phyloP scores from a whole-genome alignment of 2,888 invertebrate genomes.

The Conops quadrifasciatus region DNA sequence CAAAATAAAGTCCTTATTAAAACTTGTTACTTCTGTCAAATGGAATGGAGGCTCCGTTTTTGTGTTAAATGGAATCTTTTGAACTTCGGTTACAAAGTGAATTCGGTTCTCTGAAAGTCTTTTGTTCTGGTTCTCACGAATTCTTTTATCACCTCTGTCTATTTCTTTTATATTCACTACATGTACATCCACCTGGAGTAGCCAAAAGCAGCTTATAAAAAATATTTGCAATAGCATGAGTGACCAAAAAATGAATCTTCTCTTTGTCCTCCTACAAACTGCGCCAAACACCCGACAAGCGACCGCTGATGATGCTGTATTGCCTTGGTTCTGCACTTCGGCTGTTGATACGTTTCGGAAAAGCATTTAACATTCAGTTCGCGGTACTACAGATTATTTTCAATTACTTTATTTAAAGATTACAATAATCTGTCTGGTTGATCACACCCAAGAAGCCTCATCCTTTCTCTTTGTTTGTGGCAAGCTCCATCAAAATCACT shows the following conservation, averaged over 20 bases:
- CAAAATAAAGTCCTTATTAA: slow-evolving; percentile 14
- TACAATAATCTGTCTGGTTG: slow-evolving; percentile 21
- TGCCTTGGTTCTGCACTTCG: slow-evolving; percentile 24
- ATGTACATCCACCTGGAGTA: slow-evolving; percentile 51
- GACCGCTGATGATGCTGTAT: slow-evolving; percentile 22
- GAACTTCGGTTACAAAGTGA: slow-evolving; percentile 11
- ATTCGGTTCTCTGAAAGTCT: background rate
- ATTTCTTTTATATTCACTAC: background rate
- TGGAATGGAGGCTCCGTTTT: background rate
- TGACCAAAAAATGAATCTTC: slow-evolving; percentile 58
- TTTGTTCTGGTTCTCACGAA: no score
- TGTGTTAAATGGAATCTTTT: background rate
- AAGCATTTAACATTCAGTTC: slow-evolving; percentile 36
- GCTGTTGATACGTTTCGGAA: slow-evolving; percentile 42
- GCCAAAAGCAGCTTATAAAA: slow-evolving; percentile 60
- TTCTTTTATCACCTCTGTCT: slow-evolving; percentile 1
- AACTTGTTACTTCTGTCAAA: background rate
- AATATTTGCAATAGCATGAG: slow-evolving; percentile 59
- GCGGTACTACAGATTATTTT: slow-evolving; percentile 18
- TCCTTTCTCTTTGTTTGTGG: slow-evolving; percentile 13
- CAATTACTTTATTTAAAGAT: background rate
- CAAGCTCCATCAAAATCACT: background rate
- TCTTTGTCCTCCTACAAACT: slow-evolving; percentile 44
- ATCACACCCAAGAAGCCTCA: slow-evolving; percentile 42
- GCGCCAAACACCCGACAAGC: background rate